Evolutionary conservation across 35 echinoderm and acorn worm species (phyloP).

Genomic region (Acanthaster planci): DNA sequence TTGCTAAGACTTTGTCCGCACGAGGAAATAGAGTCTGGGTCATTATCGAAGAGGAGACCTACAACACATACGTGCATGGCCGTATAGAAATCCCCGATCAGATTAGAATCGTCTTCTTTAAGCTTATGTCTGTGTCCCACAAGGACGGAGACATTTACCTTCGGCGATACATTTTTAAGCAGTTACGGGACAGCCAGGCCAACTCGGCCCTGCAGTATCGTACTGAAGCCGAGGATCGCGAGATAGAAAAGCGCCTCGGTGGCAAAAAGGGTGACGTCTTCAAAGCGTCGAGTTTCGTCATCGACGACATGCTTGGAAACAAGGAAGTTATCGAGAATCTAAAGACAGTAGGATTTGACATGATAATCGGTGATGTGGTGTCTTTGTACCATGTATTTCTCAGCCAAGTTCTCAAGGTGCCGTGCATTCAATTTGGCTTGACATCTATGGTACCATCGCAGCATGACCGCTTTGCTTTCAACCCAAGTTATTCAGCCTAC

Average conservation of each 20-base stretch:
- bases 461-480: constrained; percentile 4
- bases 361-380: constrained; percentile 9
- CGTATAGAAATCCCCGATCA: background rate
- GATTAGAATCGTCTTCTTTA: background rate
- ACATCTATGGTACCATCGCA: background rate
- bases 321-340: background rate
- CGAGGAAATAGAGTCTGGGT: background rate
- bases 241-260: background rate
- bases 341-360: constrained; percentile 8
- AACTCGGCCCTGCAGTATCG: background rate
- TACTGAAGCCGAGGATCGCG: background rate
- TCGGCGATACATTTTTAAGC: background rate
- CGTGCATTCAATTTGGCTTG: background rate
- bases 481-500: background rate
- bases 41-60: background rate
- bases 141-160: background rate
- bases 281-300: background rate
- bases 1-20: background rate
- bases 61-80: background rate
- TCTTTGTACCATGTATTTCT: background rate
- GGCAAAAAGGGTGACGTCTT: background rate
- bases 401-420: constrained; percentile 2
- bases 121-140: too few relatives aligned
- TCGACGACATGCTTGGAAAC: background rate
- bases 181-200: background rate